Evolutionary conservation across 1,140 invertebrate genomes (phyloP).

Genomic region (Coelopa frigida): DNA sequence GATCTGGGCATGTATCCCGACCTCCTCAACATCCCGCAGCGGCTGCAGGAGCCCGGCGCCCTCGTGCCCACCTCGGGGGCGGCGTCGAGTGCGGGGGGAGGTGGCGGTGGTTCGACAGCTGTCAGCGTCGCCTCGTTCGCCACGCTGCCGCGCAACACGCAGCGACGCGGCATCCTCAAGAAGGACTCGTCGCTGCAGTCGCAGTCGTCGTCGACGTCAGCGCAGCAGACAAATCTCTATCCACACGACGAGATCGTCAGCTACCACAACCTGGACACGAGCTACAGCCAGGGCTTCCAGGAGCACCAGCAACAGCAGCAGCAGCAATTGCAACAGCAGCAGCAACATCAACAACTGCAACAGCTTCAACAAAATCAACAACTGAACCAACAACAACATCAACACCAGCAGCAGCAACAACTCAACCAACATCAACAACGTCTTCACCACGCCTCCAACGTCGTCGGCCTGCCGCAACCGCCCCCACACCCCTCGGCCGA

Average conservation of each 20-base stretch:
- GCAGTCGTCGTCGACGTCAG: conserved; percentile 12
- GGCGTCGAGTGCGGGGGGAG: neutral
- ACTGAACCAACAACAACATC: conserved; percentile 17
- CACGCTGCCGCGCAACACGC: conserved; percentile 51
- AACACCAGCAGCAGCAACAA: conserved; percentile 9
- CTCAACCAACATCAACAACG: conserved; percentile 13
- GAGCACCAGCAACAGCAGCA: conserved; percentile 14
- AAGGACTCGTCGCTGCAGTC: conserved; percentile 33
- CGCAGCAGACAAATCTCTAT: conserved; percentile 27
- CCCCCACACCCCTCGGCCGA: conserved; percentile 23
- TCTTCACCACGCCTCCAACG: conserved; percentile 11
- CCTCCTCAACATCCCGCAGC: conserved; percentile 61
- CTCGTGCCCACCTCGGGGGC: neutral
- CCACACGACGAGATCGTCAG: conserved; percentile 41
- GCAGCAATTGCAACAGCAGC: conserved; percentile 10
- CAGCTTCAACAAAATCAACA: conserved; percentile 7
- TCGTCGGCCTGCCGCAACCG: conserved; percentile 32
- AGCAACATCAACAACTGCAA: conserved; percentile 17
- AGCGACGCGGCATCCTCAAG: conserved; percentile 38
- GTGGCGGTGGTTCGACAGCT: neutral
- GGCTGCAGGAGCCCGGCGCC: conserved; percentile 47
- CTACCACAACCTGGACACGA: conserved; percentile 40
- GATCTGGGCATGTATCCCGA: conserved; percentile 66
- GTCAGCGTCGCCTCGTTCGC: conserved; percentile 52
- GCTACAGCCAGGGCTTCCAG: conserved; percentile 22